Conservation (phyloP, 1,140 invertebrate genomes). For the Zaprionus africanus region DNA sequence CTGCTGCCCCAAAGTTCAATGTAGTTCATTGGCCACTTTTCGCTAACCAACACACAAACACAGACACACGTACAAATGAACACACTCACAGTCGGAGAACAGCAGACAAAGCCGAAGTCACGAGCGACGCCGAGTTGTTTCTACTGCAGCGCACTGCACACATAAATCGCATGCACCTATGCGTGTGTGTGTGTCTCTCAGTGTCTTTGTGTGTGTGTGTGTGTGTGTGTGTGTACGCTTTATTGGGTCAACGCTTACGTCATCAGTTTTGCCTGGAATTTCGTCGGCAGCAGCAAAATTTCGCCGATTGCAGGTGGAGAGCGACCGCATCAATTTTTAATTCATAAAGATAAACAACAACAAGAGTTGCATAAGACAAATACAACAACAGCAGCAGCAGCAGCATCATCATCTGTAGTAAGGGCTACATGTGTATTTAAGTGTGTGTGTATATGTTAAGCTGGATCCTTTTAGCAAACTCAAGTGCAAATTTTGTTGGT, state of each 20-base stretch:
- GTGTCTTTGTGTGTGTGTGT: not conserved
- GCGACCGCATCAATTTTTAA: constrained; percentile 38
- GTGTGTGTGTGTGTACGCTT: constrained; percentile 54
- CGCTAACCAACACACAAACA: constrained; percentile 53
- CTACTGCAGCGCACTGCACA: constrained; percentile 41
- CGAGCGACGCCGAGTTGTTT: constrained; percentile 60
- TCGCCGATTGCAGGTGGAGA: constrained; percentile 46
- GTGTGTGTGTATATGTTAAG: not conserved
- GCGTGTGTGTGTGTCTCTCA: constrained; percentile 4
- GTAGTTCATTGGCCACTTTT: constrained; percentile 80
- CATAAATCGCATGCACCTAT: constrained; percentile 42
- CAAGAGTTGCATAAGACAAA: constrained; percentile 42
- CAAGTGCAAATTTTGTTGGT: no score
- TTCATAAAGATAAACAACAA: constrained; percentile 53
- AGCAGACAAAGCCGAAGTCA: constrained; percentile 76
- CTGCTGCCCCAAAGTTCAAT: constrained; percentile 71
- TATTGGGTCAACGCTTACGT: constrained; percentile 79
- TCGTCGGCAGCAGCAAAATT: constrained; percentile 38
- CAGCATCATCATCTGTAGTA: not conserved
- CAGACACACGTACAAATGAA: constrained; percentile 21
- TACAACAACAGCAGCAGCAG: not conserved
- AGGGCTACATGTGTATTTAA: not conserved
- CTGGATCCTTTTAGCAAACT: not conserved
- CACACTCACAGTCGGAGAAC: constrained; percentile 34
- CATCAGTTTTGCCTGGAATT: constrained; percentile 72